Conservation (phyloP, 2,888 invertebrate species). For the Pterostichus niger region DNA sequence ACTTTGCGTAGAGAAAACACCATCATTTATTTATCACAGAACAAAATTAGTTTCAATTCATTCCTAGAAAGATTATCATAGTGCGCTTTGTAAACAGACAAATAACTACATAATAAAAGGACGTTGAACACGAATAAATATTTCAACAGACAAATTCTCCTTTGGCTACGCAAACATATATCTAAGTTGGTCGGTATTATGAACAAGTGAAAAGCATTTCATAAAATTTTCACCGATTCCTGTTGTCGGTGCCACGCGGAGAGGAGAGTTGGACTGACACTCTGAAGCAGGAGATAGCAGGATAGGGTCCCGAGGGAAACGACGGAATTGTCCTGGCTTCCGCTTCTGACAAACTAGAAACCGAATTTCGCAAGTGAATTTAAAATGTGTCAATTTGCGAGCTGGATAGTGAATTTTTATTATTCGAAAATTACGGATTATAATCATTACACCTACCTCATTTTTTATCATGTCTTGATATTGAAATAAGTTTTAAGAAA, state of each 20-base stretch:
- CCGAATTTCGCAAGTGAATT: constrained; percentile 2
- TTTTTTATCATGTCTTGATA: too few relatives aligned
- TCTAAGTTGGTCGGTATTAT: constrained; percentile 16
- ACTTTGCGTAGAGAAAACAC: background rate
- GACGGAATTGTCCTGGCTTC: constrained; percentile 20
- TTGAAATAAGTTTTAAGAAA: too few relatives aligned
- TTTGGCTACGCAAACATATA: background rate
- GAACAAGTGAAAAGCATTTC: constrained; percentile 32
- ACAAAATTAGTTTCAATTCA: constrained; percentile 21
- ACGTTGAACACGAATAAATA: constrained; percentile 16
- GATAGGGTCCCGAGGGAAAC: background rate
- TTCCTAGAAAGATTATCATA: constrained; percentile 20
- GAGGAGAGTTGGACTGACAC: too few relatives aligned
- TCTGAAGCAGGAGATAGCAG: background rate
- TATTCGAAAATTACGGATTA: too few relatives aligned
- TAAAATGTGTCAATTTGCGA: background rate
- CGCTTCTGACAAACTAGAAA: background rate
- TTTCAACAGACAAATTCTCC: background rate
- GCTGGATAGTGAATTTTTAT: too few relatives aligned
- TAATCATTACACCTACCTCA: too few relatives aligned
- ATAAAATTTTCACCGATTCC: constrained; percentile 27
- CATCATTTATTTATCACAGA: constrained; percentile 9
- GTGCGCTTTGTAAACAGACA: constrained; percentile 34
- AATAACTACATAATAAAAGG: constrained; percentile 1
- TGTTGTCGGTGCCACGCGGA: background rate